Percentiles rank a stretch among this genome's conserved stretches.
phyloP scores from a whole-genome alignment of 2,113 vertebrate species.

The Calidris pugnax region DNA sequence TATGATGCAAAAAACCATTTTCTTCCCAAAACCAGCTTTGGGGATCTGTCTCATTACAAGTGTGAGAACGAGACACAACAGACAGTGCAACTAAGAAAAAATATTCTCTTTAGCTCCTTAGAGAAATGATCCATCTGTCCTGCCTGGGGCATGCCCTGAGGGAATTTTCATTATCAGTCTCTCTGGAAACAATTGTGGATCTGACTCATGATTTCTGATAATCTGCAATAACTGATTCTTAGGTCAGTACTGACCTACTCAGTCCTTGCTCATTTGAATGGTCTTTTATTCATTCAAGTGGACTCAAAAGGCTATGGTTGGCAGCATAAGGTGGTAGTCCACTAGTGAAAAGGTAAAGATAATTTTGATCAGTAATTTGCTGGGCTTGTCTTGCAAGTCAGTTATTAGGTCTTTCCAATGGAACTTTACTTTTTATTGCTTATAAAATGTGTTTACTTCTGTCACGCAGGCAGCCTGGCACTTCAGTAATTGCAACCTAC shows the following conservation, averaged over 20 bases:
- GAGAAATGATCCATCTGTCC: neutral
- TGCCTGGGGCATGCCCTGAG: neutral
- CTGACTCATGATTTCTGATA: neutral
- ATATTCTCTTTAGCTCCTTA: neutral
- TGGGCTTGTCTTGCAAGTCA: neutral
- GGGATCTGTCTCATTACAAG: neutral
- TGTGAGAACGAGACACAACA: neutral
- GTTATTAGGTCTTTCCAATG: neutral
- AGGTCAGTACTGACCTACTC: neutral
- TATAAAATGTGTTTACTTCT: conserved; percentile 43
- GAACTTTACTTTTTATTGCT: neutral
- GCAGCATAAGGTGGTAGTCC: neutral
- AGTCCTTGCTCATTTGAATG: neutral
- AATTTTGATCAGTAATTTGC: neutral
- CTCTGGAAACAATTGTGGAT: neutral
- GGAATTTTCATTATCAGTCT: neutral
- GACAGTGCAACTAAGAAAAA: neutral
- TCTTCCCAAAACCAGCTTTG: neutral
- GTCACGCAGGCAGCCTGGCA: neutral
- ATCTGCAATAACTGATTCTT: neutral
- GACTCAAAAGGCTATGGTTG: neutral
- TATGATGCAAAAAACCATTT: neutral
- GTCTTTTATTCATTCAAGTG: neutral
- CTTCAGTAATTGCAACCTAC: conserved; percentile 55
- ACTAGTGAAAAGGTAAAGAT: neutral